phyloP scores from a whole-genome alignment of 2,797 vertebrate species.

The Corythornis leucogaster region DNA sequence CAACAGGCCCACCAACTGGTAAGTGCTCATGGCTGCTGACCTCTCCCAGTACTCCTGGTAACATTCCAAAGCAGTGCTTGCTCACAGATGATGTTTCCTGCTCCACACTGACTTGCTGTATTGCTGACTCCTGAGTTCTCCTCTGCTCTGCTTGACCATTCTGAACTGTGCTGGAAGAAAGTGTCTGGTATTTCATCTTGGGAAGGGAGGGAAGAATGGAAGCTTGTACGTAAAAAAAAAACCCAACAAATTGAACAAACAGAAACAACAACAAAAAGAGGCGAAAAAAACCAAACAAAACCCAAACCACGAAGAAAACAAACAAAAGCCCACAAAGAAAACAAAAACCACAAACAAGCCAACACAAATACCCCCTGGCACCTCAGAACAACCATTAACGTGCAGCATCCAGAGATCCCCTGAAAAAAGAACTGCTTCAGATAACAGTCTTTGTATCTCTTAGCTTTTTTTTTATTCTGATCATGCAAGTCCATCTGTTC shows the following conservation, averaged over 20 bases:
- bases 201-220: neutral
- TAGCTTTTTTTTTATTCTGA: neutral
- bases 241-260: too few species aligned
- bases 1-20: slow-evolving; percentile 95
- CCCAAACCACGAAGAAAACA: too few species aligned
- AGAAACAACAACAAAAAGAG: too few species aligned
- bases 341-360: too few species aligned
- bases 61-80: neutral
- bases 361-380: too few species aligned
- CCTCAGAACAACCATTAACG: neutral
- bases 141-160: neutral
- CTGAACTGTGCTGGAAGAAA: neutral
- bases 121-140: neutral
- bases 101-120: neutral
- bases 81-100: neutral
- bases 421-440: neutral
- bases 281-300: too few species aligned
- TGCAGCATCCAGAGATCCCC: neutral
- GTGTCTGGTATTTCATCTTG: neutral
- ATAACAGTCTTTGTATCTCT: neutral
- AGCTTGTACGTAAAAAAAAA: neutral
- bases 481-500: neutral
- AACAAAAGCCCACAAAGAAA: too few species aligned
- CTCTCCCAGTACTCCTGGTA: rapidly evolving
- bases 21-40: slow-evolving; percentile 60